phyloP scores from a whole-genome alignment of 2,797 vertebrate genomes.

The Lacerta viridis region DNA sequence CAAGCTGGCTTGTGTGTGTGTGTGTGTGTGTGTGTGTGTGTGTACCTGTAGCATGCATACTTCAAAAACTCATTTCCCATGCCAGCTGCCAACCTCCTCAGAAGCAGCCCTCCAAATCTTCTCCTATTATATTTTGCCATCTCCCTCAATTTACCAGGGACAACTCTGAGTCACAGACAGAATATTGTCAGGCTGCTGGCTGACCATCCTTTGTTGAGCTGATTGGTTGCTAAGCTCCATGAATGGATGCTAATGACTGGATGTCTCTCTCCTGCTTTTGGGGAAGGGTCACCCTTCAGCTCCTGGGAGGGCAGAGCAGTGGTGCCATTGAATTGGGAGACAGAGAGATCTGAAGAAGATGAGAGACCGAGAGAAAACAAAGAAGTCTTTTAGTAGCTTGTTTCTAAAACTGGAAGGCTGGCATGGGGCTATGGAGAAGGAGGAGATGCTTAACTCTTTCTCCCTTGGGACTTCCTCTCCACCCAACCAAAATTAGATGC shows the following conservation, averaged over 20 bases:
- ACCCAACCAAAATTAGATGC: neutral
- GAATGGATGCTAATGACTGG: neutral
- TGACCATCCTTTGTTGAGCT: neutral
- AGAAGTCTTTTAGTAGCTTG: neutral
- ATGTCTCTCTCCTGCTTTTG: neutral
- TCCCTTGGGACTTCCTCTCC: neutral
- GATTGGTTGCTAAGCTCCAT: neutral
- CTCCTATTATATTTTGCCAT: neutral
- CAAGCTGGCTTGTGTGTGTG: too few species aligned
- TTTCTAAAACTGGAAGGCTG: neutral
- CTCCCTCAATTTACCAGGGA: neutral
- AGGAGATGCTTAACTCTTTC: neutral
- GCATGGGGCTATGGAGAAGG: too few species aligned
- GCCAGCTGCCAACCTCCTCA: neutral
- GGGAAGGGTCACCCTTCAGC: neutral
- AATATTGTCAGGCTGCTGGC: neutral
- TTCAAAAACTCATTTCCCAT: neutral
- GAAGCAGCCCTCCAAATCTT: neutral
- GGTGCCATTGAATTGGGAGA: neutral
- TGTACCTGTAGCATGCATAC: neutral
- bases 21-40: neutral
- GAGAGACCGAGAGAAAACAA: neutral
- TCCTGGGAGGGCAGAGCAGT: neutral
- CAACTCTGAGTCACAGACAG: neutral
- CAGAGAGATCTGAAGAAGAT: neutral